Base-by-base conservation (phyloP, 2,797 vertebrate species). In the Ciconia nigra region DNA sequence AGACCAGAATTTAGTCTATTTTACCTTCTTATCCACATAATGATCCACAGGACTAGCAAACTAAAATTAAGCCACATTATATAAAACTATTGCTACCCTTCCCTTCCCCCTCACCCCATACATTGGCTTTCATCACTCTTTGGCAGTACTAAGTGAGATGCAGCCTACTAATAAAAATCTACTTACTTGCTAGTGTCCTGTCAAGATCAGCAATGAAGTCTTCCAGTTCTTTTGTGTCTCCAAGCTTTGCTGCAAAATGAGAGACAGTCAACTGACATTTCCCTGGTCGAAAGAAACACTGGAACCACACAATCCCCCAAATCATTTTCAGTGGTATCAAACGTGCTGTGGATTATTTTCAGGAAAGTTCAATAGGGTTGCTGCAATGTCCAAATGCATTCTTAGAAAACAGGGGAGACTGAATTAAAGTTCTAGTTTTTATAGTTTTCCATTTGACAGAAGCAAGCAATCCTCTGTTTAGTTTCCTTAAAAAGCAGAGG, bases 201-300 rank as follows among this genome's bases (percentile, higher is more conserved):
- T 99, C 99, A 80, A 99, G 99, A 97, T 99, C 99, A 46, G 99
- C 99, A 93, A 99, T 99, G 97, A 99, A 99, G 95, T 99, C 99
- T 98, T 99, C 99, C 94, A 99, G 98, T 74, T 99, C 99, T 97
- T 99, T 99, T 6, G 99, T 99, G 98, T 99, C 99, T 31, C 99
- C 99, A 44, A 99, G 99, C 98, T 99, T 99, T 95, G 99, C 99
- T 99, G 98, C 62, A 97, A 97, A 95, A 87, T 9, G 95, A 82
- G 46, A 59, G 21, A 22, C 26, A 33, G 94, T 78, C 33, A 84
- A 22, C 52, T n/a, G n/a, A n/a, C n/a, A n/a, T 26, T 51, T 49
- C 28, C 66, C 51, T 28, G 20, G 17, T 22, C 62, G 70, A 39
- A 83, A 79, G 37, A 69, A 85, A 39, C 18, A 44, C 5, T 31